Conservation (phyloP, 1,140 invertebrate genomes). For the Microplitis demolitor region DNA sequence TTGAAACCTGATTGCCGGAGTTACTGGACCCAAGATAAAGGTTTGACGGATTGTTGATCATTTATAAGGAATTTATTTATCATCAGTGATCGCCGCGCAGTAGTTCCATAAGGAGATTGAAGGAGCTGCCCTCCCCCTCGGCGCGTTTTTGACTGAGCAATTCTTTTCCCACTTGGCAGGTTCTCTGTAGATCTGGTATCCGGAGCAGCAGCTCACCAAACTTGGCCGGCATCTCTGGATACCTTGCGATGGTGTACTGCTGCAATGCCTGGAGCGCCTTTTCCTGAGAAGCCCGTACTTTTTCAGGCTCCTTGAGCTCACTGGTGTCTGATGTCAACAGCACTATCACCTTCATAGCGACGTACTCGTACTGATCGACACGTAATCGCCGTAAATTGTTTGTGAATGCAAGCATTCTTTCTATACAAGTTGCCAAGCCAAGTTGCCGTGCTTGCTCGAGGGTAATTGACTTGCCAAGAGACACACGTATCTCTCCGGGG, state of each 20-base stretch:
- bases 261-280: conserved; percentile 91
- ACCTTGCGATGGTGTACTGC: conserved; percentile 89
- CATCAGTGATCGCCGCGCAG: conserved; percentile 88
- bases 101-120: conserved; percentile 94
- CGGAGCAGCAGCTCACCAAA: conserved; percentile 91
- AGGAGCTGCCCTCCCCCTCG: conserved; percentile 85
- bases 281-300: conserved; percentile 90
- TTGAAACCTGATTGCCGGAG: conserved; percentile 54
- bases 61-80: not conserved
- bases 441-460: conserved; percentile 74
- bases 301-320: conserved; percentile 88
- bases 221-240: conserved; percentile 90
- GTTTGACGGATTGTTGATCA: not conserved
- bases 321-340: conserved; percentile 92
- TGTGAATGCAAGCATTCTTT: conserved; percentile 92
- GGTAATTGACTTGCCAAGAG: conserved; percentile 77
- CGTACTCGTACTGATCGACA: conserved; percentile 96
- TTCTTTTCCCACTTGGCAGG: conserved; percentile 94
- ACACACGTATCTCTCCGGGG: conserved; percentile 84
- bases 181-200: conserved; percentile 92
- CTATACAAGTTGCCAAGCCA: conserved; percentile 81
- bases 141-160: conserved; percentile 84
- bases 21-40: conserved; percentile 45
- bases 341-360: conserved; percentile 94
- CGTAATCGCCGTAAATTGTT: conserved; percentile 86